Evolutionary conservation across 1,140 invertebrate genomes (phyloP).

Genomic region (Diorhabda elongata): DNA sequence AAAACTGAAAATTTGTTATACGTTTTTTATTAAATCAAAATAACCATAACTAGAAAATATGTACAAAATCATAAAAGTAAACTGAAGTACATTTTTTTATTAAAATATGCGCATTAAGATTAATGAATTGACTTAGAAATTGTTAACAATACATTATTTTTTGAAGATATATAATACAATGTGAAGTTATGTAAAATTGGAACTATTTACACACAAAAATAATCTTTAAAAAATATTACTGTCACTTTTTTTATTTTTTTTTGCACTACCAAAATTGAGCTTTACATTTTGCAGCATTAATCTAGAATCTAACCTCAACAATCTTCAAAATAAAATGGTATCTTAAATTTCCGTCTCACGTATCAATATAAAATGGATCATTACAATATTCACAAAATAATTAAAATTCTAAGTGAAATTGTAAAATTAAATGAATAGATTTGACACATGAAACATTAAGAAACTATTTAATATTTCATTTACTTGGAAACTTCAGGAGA

Average conservation of each 20-base stretch:
- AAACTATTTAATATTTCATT: no score
- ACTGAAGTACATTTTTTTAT: constrained; percentile 16
- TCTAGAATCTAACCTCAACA: background rate
- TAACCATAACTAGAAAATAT: constrained; percentile 19
- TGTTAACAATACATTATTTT: background rate
- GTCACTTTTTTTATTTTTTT: no score
- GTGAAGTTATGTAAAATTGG: background rate
- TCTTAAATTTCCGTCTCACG: no score
- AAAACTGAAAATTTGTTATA: background rate
- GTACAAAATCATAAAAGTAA: constrained; percentile 15
- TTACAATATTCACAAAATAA: no score
- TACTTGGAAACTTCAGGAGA: no score
- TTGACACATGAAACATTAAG: no score
- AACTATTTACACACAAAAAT: background rate
- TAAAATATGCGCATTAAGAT: constrained; percentile 8
- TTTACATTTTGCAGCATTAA: background rate
- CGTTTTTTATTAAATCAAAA: constrained; percentile 21
- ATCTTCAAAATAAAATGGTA: background rate
- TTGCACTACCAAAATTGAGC: background rate
- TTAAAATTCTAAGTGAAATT: no score
- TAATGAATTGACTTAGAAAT: constrained; percentile 1
- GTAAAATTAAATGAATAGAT: no score
- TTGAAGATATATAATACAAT: background rate
- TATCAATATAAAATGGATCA: no score
- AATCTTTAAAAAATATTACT: background rate